Evolutionary conservation across 64 coral and sea anemone genomes (phyloP), one percentile per base, ranked within the genome.

Genomic region (Dendrophyllia cribrosa): DNA sequence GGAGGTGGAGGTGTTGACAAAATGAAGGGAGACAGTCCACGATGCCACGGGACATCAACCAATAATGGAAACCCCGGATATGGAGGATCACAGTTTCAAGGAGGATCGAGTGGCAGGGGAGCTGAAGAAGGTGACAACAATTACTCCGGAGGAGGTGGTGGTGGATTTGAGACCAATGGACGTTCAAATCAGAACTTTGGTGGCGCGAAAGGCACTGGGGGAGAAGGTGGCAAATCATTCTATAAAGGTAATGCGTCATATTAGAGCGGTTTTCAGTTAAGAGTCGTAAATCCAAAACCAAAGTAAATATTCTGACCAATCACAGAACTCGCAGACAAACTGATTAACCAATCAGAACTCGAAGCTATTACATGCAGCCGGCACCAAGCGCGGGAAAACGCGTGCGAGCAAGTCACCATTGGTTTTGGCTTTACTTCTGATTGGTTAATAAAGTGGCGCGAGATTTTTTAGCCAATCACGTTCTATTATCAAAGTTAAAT

Each of bases 1-100:
- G 95, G 95, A 44, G 95, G 91, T 45, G 95, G 95, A n/a, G 95
- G 95, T 52, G 92, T 96, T 8, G 95, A 96, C 83, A 96, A 96
- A 69, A 87, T 96, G 88, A 96, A 96, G 82, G 88, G 87, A 16
- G 95, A 96, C 22, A 88, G 88, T 9, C 66, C 88, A 16, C 95
- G 95, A 75, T 96, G 95, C 81, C 80, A 96, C 73, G 95, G 95
- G 53, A 72, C 74, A n/a, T 51, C 78, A 21, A 66, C 79, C 34
- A 85, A 94, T 9, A 88, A 93, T 3, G 95, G 91, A 80, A 96
- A 96, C 59, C 58, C 73, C 15, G 95, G 95, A 55, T 96, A 96
- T 70, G 95, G 95, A 14, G 95, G 95, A 3, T 91, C 91, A 5
- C 91, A 93, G 82, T 89, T 96, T 49, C 72, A 73, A 19, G 95